Percentiles rank a stretch among this genome's conserved stretches.
phyloP scores from a whole-genome alignment of 2,113 vertebrate genomes.

The Syngnathus scovelli region DNA sequence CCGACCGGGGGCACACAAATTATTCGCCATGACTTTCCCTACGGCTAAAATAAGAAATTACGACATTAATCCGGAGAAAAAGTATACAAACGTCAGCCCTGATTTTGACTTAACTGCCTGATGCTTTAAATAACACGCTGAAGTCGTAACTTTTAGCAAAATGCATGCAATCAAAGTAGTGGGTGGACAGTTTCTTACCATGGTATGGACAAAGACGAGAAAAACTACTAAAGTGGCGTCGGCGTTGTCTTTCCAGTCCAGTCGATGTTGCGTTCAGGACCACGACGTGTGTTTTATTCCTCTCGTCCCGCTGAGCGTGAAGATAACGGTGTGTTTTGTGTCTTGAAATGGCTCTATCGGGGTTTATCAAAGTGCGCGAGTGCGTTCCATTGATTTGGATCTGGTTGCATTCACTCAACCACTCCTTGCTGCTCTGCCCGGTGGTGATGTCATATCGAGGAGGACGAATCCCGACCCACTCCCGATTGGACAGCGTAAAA shows the following conservation, averaged over 20 bases:
- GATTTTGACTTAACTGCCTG: constrained; percentile 24
- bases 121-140: constrained; percentile 18
- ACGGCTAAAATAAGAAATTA: background rate
- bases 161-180: background rate
- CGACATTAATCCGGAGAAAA: background rate
- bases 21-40: constrained; percentile 3
- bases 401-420: constrained; percentile 44
- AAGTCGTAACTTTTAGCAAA: background rate
- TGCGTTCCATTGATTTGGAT: constrained; percentile 49
- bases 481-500: background rate
- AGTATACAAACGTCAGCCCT: background rate
- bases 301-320: background rate
- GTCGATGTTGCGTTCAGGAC: constrained; percentile 20
- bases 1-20: constrained; percentile 42
- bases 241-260: constrained; percentile 13
- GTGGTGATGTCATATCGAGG: constrained; percentile 57
- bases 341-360: background rate
- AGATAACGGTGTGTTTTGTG: background rate
- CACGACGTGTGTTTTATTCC: constrained; percentile 1
- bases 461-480: constrained; percentile 3
- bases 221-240: constrained; percentile 26
- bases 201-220: constrained; percentile 26
- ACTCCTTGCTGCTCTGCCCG: constrained; percentile 68
- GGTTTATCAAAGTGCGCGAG: constrained; percentile 5
- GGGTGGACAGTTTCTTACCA: constrained; percentile 50